Evolutionary conservation across 2,113 vertebrate genomes (phyloP).

Genomic region (Scatophagus argus): DNA sequence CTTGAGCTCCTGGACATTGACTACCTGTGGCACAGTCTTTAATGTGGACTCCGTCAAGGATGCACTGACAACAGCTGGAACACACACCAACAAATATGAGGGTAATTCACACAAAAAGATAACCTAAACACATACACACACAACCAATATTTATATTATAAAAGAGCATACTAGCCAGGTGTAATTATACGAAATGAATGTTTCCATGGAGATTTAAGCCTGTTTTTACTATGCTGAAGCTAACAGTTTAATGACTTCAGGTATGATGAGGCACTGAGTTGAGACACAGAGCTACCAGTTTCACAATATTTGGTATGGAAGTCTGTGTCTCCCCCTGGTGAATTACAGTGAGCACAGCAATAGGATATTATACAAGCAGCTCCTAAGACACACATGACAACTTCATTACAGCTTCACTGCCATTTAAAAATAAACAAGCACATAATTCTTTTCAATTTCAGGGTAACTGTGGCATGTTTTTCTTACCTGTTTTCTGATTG

Average conservation of each 20-base stretch:
- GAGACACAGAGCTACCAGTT: not conserved
- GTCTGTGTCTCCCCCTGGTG: slow-evolving; percentile 78
- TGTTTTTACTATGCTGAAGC: not conserved
- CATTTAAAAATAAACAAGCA: slow-evolving; percentile 11
- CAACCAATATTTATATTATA: not conserved
- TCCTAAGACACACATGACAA: not conserved
- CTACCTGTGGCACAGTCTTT: slow-evolving; percentile 93
- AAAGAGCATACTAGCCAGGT: not conserved
- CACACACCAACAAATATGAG: slow-evolving; percentile 20
- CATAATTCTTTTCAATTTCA: not conserved
- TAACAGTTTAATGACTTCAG: not conserved
- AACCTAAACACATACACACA: not conserved
- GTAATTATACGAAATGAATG: not conserved
- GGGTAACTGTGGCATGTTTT: not conserved
- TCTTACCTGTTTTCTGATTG: slow-evolving; percentile 89
- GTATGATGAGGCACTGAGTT: not conserved
- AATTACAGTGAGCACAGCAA: slow-evolving; percentile 21
- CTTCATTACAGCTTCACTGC: not conserved
- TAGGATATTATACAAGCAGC: not conserved
- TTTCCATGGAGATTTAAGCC: slow-evolving; percentile 2
- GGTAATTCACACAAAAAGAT: not conserved
- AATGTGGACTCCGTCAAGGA: slow-evolving; percentile 91
- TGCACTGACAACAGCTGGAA: slow-evolving; percentile 79
- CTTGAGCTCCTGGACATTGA: slow-evolving; percentile 92
- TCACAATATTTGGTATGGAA: slow-evolving; percentile 5